Conservation (phyloP, 2,113 vertebrate species). For the Passer domesticus region DNA sequence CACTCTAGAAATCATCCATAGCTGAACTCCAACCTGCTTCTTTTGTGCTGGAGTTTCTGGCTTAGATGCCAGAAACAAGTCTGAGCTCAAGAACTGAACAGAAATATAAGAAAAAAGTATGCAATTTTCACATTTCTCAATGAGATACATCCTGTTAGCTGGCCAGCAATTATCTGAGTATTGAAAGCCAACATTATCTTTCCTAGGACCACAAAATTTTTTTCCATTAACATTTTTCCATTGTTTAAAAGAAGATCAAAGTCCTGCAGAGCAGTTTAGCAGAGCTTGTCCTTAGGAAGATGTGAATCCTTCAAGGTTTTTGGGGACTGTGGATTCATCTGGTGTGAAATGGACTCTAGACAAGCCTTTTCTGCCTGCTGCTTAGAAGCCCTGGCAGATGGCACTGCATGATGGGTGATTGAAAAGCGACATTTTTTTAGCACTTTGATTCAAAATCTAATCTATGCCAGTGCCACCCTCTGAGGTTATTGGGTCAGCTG, state of each 20-base stretch:
- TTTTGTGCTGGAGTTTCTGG: not conserved
- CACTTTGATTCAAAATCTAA: not conserved
- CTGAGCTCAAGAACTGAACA: not conserved
- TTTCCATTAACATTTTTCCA: not conserved
- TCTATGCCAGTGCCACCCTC: not conserved
- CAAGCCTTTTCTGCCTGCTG: not conserved
- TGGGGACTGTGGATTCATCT: not conserved
- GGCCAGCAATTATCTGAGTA: not conserved
- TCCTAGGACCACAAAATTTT: not conserved
- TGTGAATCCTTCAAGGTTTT: not conserved
- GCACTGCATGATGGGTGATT: not conserved
- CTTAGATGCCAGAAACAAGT: not conserved
- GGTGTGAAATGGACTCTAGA: not conserved
- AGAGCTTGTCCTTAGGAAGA: not conserved
- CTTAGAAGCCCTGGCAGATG: fast-evolving
- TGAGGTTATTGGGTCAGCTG: not conserved
- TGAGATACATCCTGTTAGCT: not conserved
- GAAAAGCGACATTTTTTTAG: not conserved
- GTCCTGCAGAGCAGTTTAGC: not conserved
- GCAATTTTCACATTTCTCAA: not conserved
- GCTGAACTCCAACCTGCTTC: not conserved
- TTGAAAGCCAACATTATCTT: not conserved
- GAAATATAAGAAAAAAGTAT: not conserved
- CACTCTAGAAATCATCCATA: not conserved
- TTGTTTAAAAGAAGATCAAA: not conserved